Conservation (phyloP, 2,797 vertebrate genomes). For the Podarcis lilfordi region DNA sequence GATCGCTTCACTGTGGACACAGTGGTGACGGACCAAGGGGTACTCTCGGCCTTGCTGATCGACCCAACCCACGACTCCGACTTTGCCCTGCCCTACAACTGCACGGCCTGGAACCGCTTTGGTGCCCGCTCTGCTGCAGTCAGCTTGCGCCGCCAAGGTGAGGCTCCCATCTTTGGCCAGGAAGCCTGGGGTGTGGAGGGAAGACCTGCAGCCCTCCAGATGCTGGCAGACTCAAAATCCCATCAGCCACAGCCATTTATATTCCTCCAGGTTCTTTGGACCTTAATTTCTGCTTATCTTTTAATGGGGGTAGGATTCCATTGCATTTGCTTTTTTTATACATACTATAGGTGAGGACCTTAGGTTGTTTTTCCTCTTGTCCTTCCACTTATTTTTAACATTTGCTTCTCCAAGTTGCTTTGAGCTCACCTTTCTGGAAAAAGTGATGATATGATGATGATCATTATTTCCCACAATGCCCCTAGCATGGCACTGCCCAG, state of each 20-base stretch:
- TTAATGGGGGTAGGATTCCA: no score
- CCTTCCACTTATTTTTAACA: no score
- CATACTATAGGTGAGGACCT: no score
- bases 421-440: neutral
- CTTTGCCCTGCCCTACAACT: slow-evolving; percentile 83
- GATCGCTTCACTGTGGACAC: slow-evolving; percentile 90
- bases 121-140: slow-evolving; percentile 74
- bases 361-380: no score
- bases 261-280: no score
- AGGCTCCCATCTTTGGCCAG: neutral
- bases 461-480: neutral
- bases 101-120: slow-evolving; percentile 82
- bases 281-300: no score
- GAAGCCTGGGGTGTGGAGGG: neutral
- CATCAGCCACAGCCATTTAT: neutral
- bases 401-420: no score
- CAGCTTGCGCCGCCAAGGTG: slow-evolving; percentile 80
- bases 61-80: slow-evolving; percentile 85
- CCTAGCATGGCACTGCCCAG: neutral
- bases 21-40: slow-evolving; percentile 80
- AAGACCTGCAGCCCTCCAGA: neutral
- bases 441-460: no score
- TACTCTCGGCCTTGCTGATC: slow-evolving; percentile 87
- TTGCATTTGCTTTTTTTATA: no score
- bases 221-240: no score